Percentiles rank a stretch among this genome's conserved stretches.
Evolutionary conservation across 2,113 vertebrate genomes (phyloP).

Genomic region (Ictalurus furcatus): DNA sequence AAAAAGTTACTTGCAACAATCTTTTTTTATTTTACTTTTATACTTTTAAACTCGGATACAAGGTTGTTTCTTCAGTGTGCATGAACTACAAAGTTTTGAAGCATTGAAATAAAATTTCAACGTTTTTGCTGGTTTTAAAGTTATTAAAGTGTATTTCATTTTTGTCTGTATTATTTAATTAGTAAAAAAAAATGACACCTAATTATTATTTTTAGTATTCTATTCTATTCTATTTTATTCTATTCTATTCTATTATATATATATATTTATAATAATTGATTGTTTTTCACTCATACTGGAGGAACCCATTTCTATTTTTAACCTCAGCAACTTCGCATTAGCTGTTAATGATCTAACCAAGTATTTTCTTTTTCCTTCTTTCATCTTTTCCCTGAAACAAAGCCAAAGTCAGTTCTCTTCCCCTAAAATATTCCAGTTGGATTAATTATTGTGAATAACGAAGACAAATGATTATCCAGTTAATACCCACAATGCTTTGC

Average conservation of each 20-base stretch:
- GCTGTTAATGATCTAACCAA: conserved; percentile 61
- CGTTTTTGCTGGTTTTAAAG: background rate
- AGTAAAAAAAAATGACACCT: background rate
- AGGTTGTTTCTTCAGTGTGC: background rate
- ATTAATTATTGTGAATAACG: background rate
- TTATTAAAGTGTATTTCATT: background rate
- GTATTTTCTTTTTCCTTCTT: background rate
- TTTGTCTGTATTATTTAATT: background rate
- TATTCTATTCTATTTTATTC: background rate
- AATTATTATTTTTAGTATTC: background rate
- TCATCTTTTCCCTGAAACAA: background rate
- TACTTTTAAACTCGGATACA: background rate
- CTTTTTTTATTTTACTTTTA: background rate
- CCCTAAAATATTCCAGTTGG: background rate
- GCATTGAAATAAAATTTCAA: background rate
- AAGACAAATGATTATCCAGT: background rate
- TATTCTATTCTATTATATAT: background rate
- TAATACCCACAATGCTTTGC: background rate
- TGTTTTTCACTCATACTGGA: background rate
- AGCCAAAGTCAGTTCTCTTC: conserved; percentile 26
- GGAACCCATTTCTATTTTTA: conserved; percentile 26
- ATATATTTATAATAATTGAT: background rate
- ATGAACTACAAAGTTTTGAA: background rate
- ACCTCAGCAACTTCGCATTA: conserved; percentile 34
- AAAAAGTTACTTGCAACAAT: too few species aligned